Base-by-base conservation (phyloP, 2,113 vertebrate genomes). In the Callaeas wilsoni region DNA sequence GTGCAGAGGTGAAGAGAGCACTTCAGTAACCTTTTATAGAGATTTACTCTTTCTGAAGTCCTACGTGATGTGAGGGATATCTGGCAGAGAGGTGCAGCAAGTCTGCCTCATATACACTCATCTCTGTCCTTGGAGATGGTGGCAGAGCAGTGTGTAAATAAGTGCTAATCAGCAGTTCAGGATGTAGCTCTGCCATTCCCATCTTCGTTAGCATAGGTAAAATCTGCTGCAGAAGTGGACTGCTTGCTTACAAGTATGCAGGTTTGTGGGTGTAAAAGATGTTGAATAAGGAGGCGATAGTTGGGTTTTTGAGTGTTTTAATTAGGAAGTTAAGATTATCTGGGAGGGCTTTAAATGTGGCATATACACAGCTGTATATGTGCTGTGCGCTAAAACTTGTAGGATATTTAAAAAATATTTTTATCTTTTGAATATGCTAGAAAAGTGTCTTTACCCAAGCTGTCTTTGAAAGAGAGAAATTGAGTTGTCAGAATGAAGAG, bases 111-210 rank as follows among this genome's bases (percentile, higher is more conserved):
- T 1, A 2, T 29, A 6, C 3, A 3, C 15, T 52, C 8, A 13
- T 35, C 14, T 81, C 50, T 87, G 55, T 74, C 74, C 35, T 59
- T 4, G 4, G 70, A 42, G 26, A 16, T n/a, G 47, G 35, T 64
- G 35, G 25, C 15, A 26, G 64, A 63, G 35, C 14, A 3, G 19
- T 77, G 44, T 52, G 39, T 75, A 47, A 68, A 27, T 9, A 37
- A 29, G 33, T 65, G 8, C 50, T 65, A 9, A 44, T 75, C 12
- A 78, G 3, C 0, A 0, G 4, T 74, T 52, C 70, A 49, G 42
- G 19, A 13, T 53, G 39, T 33, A 53, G 33, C 39, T 91, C 39
- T 87, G 41, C 47, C 52, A 55, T 50, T 33, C 21, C 35, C 14
- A 3, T 42, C 39, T 69, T 80, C 57, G 73, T 73, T 32, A 23